Conservation (phyloP, 2,888 invertebrate species). For the Lypha dubia region DNA sequence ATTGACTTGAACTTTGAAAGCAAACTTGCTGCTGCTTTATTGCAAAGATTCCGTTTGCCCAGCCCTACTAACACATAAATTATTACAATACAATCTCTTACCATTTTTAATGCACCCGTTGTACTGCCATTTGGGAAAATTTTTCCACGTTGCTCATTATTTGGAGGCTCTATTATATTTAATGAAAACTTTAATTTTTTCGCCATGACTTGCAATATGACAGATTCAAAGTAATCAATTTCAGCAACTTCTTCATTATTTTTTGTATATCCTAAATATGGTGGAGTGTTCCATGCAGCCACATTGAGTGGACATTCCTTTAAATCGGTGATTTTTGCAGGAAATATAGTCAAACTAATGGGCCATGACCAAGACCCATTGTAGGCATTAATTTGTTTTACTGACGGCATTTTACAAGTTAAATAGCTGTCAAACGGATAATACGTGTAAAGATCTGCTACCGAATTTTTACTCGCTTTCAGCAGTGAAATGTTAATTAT, state of each 20-base stretch:
- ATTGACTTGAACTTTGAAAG: no score
- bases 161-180: constrained; percentile 67
- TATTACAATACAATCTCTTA: constrained; percentile 36
- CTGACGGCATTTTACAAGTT: constrained; percentile 56
- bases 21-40: no score
- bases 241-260: constrained; percentile 52
- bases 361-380: constrained; percentile 55
- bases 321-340: constrained; percentile 70
- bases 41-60: background rate
- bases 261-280: constrained; percentile 69
- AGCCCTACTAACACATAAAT: background rate
- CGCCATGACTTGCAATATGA: constrained; percentile 72
- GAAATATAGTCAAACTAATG: constrained; percentile 66
- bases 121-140: constrained; percentile 72
- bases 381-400: constrained; percentile 65
- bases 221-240: constrained; percentile 75
- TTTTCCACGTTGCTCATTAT: constrained; percentile 72
- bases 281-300: constrained; percentile 74
- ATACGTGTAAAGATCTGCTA: constrained; percentile 70
- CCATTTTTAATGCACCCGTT: constrained; percentile 75
- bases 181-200: constrained; percentile 74
- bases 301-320: constrained; percentile 68
- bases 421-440: constrained; percentile 67
- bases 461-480: constrained; percentile 40
- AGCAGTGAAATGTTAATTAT: constrained; percentile 74